phyloP scores from a whole-genome alignment of 2,113 vertebrate species.

The Phyllopteryx taeniolatus region DNA sequence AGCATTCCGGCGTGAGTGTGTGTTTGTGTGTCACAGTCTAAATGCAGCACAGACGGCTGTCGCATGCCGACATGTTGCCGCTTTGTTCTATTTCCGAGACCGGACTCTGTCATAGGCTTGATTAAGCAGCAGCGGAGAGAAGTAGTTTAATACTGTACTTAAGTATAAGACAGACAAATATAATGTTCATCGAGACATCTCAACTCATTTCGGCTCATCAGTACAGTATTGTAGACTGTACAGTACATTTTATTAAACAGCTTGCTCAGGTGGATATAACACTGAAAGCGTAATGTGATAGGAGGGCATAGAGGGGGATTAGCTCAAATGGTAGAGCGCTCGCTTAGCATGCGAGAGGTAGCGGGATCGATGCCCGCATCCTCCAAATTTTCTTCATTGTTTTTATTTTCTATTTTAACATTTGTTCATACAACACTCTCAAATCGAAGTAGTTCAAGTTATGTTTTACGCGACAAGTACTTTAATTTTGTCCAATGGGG shows the following conservation, averaged over 20 bases:
- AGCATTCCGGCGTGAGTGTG: constrained; percentile 33
- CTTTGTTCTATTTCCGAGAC: constrained; percentile 72
- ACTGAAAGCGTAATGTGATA: too few relatives aligned
- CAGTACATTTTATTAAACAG: too few relatives aligned
- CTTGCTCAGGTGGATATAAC: too few relatives aligned
- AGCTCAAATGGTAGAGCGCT: constrained; percentile 83
- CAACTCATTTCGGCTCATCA: too few relatives aligned
- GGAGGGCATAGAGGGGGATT: constrained; percentile 58
- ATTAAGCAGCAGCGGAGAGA: constrained; percentile 20
- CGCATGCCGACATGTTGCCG: constrained; percentile 57
- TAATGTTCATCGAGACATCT: too few relatives aligned
- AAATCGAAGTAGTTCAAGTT: not conserved
- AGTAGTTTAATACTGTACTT: not conserved
- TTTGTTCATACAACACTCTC: too few relatives aligned
- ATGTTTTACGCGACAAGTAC: not conserved
- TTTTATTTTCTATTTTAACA: not conserved
- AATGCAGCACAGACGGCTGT: constrained; percentile 56
- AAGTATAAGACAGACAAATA: too few relatives aligned
- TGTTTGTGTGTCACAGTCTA: constrained; percentile 47
- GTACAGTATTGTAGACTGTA: too few relatives aligned
- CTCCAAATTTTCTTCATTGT: constrained; percentile 43
- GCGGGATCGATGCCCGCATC: constrained; percentile 76
- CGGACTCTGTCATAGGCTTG: constrained; percentile 39
- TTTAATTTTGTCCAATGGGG: not conserved
- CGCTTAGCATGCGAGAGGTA: constrained; percentile 78